phyloP scores from a whole-genome alignment of 2,113 vertebrate species.

The Megatriorchis doriae region DNA sequence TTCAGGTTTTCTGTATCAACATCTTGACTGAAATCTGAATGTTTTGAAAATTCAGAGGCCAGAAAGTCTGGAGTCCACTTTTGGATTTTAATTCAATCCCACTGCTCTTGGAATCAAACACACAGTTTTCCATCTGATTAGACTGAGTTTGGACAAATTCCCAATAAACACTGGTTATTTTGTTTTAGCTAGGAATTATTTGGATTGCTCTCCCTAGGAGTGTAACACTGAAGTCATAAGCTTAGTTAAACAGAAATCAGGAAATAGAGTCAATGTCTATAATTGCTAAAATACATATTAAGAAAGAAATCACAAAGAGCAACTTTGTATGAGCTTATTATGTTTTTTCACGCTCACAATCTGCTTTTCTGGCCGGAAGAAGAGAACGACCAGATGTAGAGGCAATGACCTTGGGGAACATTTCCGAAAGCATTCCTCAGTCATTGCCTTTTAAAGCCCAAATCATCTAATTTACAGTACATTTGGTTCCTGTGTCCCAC shows the following conservation, averaged over 20 bases:
- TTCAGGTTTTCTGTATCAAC: neutral
- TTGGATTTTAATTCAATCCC: neutral
- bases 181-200: neutral
- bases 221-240: neutral
- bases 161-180: neutral
- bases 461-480: neutral
- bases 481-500: neutral
- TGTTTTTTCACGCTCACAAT: neutral
- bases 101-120: neutral
- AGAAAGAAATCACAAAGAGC: neutral
- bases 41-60: neutral
- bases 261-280: neutral
- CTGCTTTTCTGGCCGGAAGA: neutral
- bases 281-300: neutral
- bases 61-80: neutral
- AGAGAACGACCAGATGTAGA: neutral
- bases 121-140: neutral
- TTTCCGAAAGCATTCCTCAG: neutral
- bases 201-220: neutral
- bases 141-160: neutral
- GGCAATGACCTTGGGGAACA: neutral
- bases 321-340: neutral
- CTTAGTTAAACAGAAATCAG: neutral
- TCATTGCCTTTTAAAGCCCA: neutral
- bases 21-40: neutral